Conservation (phyloP, 2,888 invertebrate species). For the Oithona nana region DNA sequence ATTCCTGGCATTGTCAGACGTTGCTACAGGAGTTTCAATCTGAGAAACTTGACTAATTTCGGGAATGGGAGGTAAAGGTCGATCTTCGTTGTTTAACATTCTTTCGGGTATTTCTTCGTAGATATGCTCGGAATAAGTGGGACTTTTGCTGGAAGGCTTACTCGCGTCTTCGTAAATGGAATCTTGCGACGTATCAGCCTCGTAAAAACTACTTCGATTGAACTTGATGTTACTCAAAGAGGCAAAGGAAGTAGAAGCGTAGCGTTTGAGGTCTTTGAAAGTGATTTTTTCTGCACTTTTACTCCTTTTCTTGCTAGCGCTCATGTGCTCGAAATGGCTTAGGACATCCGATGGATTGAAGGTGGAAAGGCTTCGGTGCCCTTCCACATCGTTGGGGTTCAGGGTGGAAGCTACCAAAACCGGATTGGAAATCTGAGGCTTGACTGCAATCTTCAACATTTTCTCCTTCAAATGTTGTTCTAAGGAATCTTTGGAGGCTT, state of each 20-base stretch:
- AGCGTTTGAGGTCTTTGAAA: constrained; percentile 14
- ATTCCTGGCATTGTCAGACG: neutral
- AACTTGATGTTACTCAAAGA: neutral
- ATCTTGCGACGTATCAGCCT: neutral
- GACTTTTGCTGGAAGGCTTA: neutral
- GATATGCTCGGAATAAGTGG: constrained; percentile 10
- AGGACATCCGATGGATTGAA: neutral
- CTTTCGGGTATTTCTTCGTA: constrained; percentile 14
- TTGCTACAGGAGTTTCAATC: neutral
- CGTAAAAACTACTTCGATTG: neutral
- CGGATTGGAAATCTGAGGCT: constrained; percentile 6
- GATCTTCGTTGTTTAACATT: neutral
- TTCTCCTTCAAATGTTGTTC: neutral
- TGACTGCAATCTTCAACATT: neutral
- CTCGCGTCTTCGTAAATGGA: neutral
- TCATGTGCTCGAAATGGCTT: neutral
- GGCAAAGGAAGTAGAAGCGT: neutral
- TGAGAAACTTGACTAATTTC: neutral
- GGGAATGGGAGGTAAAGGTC: constrained; percentile 17
- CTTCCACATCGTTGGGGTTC: constrained; percentile 12
- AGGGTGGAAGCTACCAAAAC: constrained; percentile 11
- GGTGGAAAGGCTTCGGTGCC: constrained; percentile 6
- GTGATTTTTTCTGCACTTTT: neutral
- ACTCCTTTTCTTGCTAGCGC: neutral
- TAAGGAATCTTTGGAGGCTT: neutral